Evolutionary conservation across 2,888 invertebrate species (phyloP).

Genomic region (Diabrotica balteata): DNA sequence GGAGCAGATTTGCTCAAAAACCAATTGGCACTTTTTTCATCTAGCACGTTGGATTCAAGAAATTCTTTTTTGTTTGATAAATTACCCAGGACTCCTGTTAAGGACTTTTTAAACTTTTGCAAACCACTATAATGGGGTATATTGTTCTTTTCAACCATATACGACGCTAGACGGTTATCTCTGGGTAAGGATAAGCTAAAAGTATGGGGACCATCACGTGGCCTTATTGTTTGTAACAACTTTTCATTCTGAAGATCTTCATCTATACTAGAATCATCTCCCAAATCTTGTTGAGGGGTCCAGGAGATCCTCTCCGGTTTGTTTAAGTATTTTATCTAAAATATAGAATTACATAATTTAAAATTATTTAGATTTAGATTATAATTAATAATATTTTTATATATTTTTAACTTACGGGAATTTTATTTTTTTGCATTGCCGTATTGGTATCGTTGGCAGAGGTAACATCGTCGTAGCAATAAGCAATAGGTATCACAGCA

Average conservation of each 20-base stretch:
- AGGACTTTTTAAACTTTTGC: conserved; percentile 75
- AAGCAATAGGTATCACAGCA: conserved; percentile 63
- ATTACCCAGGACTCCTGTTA: conserved; percentile 65
- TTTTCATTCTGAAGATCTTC: conserved; percentile 48
- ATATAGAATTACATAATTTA: neutral
- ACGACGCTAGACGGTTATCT: conserved; percentile 64
- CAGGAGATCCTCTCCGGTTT: conserved; percentile 62
- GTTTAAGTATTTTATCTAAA: conserved; percentile 30
- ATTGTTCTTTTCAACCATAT: conserved; percentile 56
- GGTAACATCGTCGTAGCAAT: conserved; percentile 62
- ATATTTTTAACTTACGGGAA: conserved; percentile 3
- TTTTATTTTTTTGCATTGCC: conserved; percentile 9
- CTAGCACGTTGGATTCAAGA: conserved; percentile 43
- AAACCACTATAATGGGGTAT: conserved; percentile 48
- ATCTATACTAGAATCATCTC: conserved; percentile 59
- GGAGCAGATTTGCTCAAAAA: conserved; percentile 81
- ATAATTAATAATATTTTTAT: too few relatives aligned
- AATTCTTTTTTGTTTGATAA: conserved; percentile 46
- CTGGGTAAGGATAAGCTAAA: conserved; percentile 80
- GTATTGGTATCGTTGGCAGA: conserved; percentile 9
- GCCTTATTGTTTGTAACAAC: conserved; percentile 28
- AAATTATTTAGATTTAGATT: too few relatives aligned
- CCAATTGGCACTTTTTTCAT: conserved; percentile 73
- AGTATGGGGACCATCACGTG: conserved; percentile 63
- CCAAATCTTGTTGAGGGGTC: conserved; percentile 89